Evolutionary conservation across 2,113 vertebrate species (phyloP).

Genomic region (Amblyopsis rosae): DNA sequence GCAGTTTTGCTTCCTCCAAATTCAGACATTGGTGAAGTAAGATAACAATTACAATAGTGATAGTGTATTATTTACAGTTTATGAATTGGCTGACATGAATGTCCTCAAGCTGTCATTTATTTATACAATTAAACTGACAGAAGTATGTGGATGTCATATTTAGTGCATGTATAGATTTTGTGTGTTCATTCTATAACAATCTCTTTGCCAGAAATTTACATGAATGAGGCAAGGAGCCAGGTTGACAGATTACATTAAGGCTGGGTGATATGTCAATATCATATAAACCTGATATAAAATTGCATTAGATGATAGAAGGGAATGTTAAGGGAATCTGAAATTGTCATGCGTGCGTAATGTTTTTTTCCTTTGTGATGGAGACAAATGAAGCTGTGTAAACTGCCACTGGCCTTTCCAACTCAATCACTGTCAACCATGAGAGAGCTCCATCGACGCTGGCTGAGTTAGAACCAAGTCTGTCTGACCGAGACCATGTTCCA

Average conservation of each 20-base stretch:
- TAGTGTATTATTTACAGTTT: neutral
- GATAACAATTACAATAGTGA: neutral
- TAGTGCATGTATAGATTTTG: too few species aligned
- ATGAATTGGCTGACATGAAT: neutral
- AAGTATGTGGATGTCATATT: too few species aligned
- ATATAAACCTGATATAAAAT: constrained; percentile 27
- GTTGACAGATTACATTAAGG: neutral
- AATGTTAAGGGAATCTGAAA: constrained; percentile 12
- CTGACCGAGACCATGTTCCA: constrained; percentile 23
- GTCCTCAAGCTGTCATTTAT: too few species aligned
- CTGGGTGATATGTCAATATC: constrained; percentile 33
- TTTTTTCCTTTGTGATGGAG: constrained; percentile 24
- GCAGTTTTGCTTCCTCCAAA: constrained; percentile 34
- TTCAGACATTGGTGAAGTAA: neutral
- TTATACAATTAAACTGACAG: too few species aligned
- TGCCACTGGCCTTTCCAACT: constrained; percentile 19
- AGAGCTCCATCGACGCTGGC: constrained; percentile 3
- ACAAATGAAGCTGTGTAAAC: constrained; percentile 45
- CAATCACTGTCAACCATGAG: constrained; percentile 13
- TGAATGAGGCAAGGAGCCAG: constrained; percentile 19
- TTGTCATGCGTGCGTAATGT: constrained; percentile 32
- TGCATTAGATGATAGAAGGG: too few species aligned
- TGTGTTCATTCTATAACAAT: too few species aligned
- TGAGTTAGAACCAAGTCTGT: constrained; percentile 42
- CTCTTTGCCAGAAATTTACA: neutral